A percentile compares a stretch with the other conserved stretches of the same genome.
Evolutionary conservation across 2,888 invertebrate species (phyloP).

Genomic region (Tribolium freemani): DNA sequence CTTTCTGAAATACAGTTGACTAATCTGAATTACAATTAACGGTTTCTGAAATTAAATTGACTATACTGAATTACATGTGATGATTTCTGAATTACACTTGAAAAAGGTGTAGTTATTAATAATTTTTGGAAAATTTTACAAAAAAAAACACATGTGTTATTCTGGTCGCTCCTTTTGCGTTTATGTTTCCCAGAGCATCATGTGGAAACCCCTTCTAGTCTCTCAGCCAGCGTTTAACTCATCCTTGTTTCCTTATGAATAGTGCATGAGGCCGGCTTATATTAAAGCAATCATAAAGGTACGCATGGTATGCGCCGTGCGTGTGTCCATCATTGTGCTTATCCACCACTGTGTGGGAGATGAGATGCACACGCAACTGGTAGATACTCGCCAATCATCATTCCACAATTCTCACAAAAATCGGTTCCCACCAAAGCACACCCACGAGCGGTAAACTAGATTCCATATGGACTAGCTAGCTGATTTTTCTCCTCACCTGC

Average conservation of each 20-base stretch:
- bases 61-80: too few relatives aligned
- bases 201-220: too few relatives aligned
- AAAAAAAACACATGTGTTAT: too few relatives aligned
- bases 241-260: constrained; percentile 47
- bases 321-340: constrained; percentile 53
- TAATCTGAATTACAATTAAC: too few relatives aligned
- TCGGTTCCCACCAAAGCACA: constrained; percentile 49
- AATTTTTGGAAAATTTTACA: too few relatives aligned
- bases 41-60: too few relatives aligned
- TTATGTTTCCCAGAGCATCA: too few relatives aligned
- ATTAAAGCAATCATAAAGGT: constrained; percentile 57
- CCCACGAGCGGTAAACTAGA: constrained; percentile 41
- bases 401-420: constrained; percentile 57
- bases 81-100: too few relatives aligned
- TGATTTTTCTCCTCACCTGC: constrained; percentile 39
- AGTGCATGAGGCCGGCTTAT: constrained; percentile 52
- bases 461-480: constrained; percentile 28
- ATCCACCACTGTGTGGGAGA: constrained; percentile 54
- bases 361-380: constrained; percentile 54
- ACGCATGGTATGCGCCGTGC: constrained; percentile 57
- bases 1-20: too few relatives aligned
- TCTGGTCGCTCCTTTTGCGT: too few relatives aligned
- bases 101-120: too few relatives aligned
- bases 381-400: constrained; percentile 52
- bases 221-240: too few relatives aligned